phyloP scores from a whole-genome alignment of 37 sponge, comb jelly and placozoan species.

The Petrosia ficiformis region DNA sequence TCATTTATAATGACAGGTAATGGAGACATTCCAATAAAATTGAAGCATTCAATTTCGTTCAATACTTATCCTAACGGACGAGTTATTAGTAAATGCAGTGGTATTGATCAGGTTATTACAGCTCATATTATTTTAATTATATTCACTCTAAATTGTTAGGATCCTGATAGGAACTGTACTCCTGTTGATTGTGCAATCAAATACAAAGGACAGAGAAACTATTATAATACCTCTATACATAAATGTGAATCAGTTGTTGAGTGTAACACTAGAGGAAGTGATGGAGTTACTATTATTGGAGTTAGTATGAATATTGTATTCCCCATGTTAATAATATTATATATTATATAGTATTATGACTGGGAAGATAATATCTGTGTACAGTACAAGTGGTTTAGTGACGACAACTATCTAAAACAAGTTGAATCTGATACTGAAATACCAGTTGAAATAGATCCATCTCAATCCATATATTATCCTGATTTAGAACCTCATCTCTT shows the following conservation, averaged over 20 bases:
- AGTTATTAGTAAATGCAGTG: not conserved
- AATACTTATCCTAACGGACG: slow-evolving; percentile 33
- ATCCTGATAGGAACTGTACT: slow-evolving; percentile 69
- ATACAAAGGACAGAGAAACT: slow-evolving; percentile 85
- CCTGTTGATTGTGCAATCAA: slow-evolving; percentile 90
- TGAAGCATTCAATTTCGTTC: slow-evolving; percentile 28
- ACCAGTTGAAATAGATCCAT: slow-evolving; percentile 36
- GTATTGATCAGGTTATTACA: not conserved
- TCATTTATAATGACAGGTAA: slow-evolving; percentile 21
- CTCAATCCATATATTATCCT: slow-evolving; percentile 34
- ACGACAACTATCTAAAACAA: slow-evolving; percentile 42
- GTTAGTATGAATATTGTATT: slow-evolving; percentile 25
- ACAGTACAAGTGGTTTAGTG: slow-evolving; percentile 25
- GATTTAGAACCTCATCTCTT: slow-evolving; percentile 45
- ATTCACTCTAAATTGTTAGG: slow-evolving; percentile 37
- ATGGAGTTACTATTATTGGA: slow-evolving; percentile 48
- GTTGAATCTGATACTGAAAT: slow-evolving; percentile 55
- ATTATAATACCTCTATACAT: slow-evolving; percentile 61
- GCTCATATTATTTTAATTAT: not conserved
- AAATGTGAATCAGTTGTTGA: slow-evolving; percentile 78
- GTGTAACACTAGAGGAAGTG: slow-evolving; percentile 69
- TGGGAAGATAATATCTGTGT: slow-evolving; percentile 68
- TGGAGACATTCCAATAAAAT: slow-evolving; percentile 1
- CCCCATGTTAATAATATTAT: too few species aligned
- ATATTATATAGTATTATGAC: slow-evolving; percentile 70